Evolutionary conservation across 2,113 vertebrate genomes (phyloP).

Genomic region (Eclectus roratus): DNA sequence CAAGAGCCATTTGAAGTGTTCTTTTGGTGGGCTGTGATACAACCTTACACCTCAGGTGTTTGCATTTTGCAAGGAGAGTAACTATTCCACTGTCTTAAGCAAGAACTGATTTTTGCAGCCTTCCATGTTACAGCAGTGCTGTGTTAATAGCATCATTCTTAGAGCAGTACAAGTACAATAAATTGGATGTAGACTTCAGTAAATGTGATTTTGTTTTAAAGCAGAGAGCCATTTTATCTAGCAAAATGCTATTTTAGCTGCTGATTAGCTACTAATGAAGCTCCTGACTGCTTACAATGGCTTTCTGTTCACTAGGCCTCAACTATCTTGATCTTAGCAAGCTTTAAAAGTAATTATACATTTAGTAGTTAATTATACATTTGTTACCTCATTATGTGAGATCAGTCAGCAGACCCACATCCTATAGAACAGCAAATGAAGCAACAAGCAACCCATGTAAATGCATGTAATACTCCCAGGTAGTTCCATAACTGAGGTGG

Average conservation of each 20-base stretch:
- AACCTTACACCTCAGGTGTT: background rate
- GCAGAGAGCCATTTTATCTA: background rate
- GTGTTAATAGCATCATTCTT: background rate
- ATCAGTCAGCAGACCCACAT: background rate
- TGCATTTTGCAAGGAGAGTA: background rate
- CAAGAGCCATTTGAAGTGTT: background rate
- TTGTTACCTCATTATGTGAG: background rate
- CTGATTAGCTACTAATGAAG: background rate
- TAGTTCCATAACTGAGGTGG: background rate
- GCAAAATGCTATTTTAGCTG: background rate
- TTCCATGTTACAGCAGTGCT: background rate
- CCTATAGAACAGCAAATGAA: background rate
- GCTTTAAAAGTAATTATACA: background rate
- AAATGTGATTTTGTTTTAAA: background rate
- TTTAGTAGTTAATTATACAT: background rate
- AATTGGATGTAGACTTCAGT: background rate
- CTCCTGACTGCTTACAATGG: background rate
- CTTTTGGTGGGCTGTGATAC: background rate
- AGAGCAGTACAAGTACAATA: background rate
- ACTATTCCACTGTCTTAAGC: background rate
- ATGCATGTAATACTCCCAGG: rapidly evolving
- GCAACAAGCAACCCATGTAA: background rate
- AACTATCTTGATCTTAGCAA: background rate
- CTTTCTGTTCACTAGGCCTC: background rate
- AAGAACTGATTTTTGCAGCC: background rate